phyloP scores from a whole-genome alignment of 1,140 invertebrate species.

The Drosophila tani region DNA sequence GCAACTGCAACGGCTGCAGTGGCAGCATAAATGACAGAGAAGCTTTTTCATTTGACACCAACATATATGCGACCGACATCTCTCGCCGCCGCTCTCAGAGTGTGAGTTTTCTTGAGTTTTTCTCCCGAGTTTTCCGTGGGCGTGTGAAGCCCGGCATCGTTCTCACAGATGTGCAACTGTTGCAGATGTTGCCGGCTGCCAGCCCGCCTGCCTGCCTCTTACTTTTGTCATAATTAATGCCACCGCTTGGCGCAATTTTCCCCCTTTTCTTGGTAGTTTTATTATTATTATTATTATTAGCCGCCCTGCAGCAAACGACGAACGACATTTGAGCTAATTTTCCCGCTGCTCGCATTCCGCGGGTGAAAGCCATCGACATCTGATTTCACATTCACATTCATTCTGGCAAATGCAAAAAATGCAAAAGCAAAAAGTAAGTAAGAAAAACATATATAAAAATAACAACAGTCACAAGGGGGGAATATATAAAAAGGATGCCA shows the following conservation, averaged over 20 bases:
- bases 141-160: conserved; percentile 44
- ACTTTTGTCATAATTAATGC: conserved; percentile 76
- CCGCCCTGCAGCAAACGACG: conserved; percentile 38
- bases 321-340: conserved; percentile 74
- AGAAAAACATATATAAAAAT: conserved; percentile 26
- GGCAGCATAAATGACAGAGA: conserved; percentile 47
- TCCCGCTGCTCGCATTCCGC: conserved; percentile 66
- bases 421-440: conserved; percentile 14
- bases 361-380: conserved; percentile 68
- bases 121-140: conserved; percentile 31
- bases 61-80: conserved; percentile 1
- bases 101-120: conserved; percentile 24
- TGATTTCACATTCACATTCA: conserved; percentile 41
- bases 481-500: neutral
- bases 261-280: conserved; percentile 15
- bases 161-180: conserved; percentile 60
- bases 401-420: conserved; percentile 60
- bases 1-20: conserved; percentile 33
- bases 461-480: conserved; percentile 9
- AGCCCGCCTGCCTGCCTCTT: conserved; percentile 33
- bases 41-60: conserved; percentile 55
- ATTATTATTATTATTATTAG: conserved; percentile 44
- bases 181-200: conserved; percentile 6
- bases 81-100: neutral
- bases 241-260: conserved; percentile 53